phyloP scores from a whole-genome alignment of 2,113 vertebrate species.

The Psettodes erumei region DNA sequence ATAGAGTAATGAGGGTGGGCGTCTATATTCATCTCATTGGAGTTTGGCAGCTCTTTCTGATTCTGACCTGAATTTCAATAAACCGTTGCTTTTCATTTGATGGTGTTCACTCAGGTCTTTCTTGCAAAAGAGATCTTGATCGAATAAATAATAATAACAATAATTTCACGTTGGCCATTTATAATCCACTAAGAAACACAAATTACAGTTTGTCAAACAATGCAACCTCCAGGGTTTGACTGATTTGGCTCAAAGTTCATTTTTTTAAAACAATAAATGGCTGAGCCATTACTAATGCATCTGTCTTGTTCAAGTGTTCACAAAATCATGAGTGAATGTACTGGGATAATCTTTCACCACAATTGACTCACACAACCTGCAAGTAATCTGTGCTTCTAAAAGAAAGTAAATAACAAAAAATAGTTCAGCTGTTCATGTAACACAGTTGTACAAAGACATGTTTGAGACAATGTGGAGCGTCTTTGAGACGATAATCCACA shows the following conservation, averaged over 20 bases:
- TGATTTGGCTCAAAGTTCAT: background rate
- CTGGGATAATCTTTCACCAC: background rate
- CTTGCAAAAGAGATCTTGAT: background rate
- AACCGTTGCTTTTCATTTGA: too few species aligned
- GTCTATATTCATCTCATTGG: too few species aligned
- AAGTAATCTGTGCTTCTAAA: background rate
- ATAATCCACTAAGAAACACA: background rate
- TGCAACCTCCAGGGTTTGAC: background rate
- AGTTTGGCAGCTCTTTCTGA: too few species aligned
- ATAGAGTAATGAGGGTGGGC: too few species aligned
- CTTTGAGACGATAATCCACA: slow-evolving; percentile 74
- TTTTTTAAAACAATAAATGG: slow-evolving; percentile 16
- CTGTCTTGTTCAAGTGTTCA: background rate
- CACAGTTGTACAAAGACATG: slow-evolving; percentile 16
- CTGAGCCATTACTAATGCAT: slow-evolving; percentile 23
- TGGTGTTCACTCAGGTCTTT: background rate
- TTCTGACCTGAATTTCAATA: too few species aligned
- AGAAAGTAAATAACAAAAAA: background rate
- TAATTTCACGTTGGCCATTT: background rate
- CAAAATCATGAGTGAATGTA: background rate
- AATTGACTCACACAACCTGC: background rate
- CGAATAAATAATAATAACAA: background rate
- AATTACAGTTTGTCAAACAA: background rate
- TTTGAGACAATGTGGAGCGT: slow-evolving; percentile 49
- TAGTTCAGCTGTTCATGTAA: background rate